A percentile compares a stretch with the other conserved stretches of the same genome.
Conservation (phyloP, 2,113 vertebrate genomes). For the Jaculus jaculus region DNA sequence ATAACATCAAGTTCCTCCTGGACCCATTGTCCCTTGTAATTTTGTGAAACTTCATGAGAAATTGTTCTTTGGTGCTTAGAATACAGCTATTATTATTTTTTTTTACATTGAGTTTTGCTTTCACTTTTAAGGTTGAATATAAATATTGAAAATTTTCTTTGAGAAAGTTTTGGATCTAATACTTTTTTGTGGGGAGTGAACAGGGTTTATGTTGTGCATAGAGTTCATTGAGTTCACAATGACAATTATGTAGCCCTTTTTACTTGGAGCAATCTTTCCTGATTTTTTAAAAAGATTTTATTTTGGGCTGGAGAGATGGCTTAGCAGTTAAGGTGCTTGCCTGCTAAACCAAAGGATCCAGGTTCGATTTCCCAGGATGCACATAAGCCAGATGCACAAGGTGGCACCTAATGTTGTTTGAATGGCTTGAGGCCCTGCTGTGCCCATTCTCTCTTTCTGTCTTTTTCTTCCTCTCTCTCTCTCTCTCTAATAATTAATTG, state of each 20-base stretch:
- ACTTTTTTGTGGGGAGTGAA: background rate
- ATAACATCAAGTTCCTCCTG: background rate
- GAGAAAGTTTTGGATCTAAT: background rate
- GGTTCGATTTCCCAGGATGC: too few relatives aligned
- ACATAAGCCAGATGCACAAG: too few relatives aligned
- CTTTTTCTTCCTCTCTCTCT: too few relatives aligned
- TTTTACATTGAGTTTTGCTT: conserved; percentile 25
- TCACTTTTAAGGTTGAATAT: conserved; percentile 26
- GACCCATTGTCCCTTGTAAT: background rate
- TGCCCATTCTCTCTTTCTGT: too few relatives aligned
- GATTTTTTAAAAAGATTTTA: background rate
- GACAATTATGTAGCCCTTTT: background rate
- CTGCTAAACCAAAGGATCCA: too few relatives aligned
- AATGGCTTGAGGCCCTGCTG: too few relatives aligned
- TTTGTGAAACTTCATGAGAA: conserved; percentile 24
- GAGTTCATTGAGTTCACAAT: background rate
- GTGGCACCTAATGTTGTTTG: too few relatives aligned
- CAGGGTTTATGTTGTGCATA: background rate
- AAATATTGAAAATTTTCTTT: conserved; percentile 39
- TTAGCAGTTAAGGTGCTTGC: too few relatives aligned
- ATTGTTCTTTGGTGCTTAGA: conserved; percentile 31
- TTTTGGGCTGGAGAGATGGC: too few relatives aligned
- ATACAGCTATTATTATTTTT: background rate
- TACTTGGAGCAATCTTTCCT: background rate
- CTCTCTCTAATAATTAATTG: too few relatives aligned